A percentile compares a stretch with the other conserved stretches of the same genome.
Conservation (phyloP, 1,140 invertebrate genomes). For the Dendroctonus valens region DNA sequence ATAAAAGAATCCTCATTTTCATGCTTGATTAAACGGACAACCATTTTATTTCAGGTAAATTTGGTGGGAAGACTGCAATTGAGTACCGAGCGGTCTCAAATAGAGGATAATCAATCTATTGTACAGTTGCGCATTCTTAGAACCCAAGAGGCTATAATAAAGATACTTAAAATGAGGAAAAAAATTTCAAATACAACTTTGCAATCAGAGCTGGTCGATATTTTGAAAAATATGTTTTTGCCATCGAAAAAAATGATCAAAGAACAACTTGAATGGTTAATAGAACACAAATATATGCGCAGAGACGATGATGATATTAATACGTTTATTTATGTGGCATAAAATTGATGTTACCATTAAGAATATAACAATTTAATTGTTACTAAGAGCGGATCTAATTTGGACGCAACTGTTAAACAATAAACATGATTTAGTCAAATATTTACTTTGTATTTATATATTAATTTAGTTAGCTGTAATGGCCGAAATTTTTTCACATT, state of each 20-base stretch:
- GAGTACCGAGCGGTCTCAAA: slow-evolving; percentile 91
- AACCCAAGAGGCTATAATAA: slow-evolving; percentile 95
- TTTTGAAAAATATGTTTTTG: slow-evolving; percentile 98
- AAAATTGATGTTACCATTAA: slow-evolving; percentile 44
- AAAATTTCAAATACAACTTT: slow-evolving; percentile 89
- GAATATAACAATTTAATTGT: too few relatives aligned
- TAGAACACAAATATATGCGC: slow-evolving; percentile 97
- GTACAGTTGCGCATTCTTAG: slow-evolving; percentile 91
- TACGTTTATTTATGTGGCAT: slow-evolving; percentile 97
- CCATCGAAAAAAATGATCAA: slow-evolving; percentile 99
- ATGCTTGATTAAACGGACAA: too few relatives aligned
- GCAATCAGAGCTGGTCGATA: slow-evolving; percentile 96
- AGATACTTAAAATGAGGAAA: slow-evolving; percentile 98
- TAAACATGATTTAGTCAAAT: too few relatives aligned
- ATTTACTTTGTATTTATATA: too few relatives aligned
- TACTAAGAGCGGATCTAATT: too few relatives aligned
- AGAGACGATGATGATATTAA: slow-evolving; percentile 97
- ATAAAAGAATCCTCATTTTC: not conserved
- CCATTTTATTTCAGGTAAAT: slow-evolving; percentile 60
- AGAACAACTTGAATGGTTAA: slow-evolving; percentile 98
- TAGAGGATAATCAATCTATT: slow-evolving; percentile 97
- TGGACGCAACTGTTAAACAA: too few relatives aligned
- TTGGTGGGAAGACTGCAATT: slow-evolving; percentile 91
- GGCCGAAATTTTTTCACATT: too few relatives aligned
- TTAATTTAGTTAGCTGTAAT: too few relatives aligned